Evolutionary conservation across 2,113 vertebrate species (phyloP).

Genomic region (Salvelinus sp.): DNA sequence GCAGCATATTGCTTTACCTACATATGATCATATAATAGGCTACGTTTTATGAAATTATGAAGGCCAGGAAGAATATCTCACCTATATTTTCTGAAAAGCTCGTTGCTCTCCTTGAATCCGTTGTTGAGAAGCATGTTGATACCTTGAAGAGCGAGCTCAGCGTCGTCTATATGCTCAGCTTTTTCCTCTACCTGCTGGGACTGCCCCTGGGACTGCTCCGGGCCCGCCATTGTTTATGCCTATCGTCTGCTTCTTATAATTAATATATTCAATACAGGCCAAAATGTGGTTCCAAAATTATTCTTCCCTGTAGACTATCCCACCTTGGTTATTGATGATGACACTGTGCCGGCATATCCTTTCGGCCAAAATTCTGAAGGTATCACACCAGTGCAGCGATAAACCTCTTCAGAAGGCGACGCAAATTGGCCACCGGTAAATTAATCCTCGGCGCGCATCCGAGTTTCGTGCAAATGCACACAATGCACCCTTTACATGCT

Average conservation of each 20-base stretch:
- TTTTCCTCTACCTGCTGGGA: constrained; percentile 70
- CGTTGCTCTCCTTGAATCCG: constrained; percentile 94
- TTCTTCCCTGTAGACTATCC: constrained; percentile 33
- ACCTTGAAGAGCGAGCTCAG: constrained; percentile 92
- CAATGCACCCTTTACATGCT: neutral
- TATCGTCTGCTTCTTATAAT: constrained; percentile 12
- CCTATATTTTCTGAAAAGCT: constrained; percentile 97
- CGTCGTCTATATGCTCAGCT: constrained; percentile 83
- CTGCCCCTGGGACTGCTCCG: constrained; percentile 75
- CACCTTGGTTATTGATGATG: constrained; percentile 45
- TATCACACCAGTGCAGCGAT: constrained; percentile 13
- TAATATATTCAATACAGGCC: neutral
- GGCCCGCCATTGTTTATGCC: constrained; percentile 74
- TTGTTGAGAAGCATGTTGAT: constrained; percentile 99
- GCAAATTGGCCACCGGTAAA: neutral
- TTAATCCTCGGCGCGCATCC: neutral
- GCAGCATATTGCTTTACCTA: no score
- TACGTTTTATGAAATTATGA: neutral
- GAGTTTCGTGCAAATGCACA: neutral
- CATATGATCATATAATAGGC: no score
- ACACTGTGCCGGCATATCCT: constrained; percentile 23
- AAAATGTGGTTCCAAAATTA: neutral
- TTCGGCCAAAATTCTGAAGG: constrained; percentile 5
- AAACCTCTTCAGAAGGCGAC: neutral
- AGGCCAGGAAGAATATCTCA: constrained; percentile 43